Evolutionary conservation across 2,888 invertebrate genomes (phyloP), one percentile per base, ranked within the genome.

Genomic region (Dryobotodes eremita): DNA sequence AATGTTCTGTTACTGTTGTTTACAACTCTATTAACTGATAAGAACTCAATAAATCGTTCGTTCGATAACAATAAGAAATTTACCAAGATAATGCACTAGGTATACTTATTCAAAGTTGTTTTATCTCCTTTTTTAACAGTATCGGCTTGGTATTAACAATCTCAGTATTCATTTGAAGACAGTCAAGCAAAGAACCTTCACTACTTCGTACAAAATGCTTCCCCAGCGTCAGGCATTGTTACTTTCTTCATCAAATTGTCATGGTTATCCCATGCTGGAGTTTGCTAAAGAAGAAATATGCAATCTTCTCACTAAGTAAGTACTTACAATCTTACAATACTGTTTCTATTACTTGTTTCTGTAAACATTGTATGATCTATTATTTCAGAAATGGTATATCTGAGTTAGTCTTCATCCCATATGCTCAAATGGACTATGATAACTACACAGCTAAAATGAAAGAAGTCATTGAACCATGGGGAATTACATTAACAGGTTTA

Each of bases 381-480:
- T 74, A 79, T 97, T 97, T 75, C 93, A 98, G 98, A 84, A 97
- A 97, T 89, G 97, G 97, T 88, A 97, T 98, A 0, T 95, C 95
- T 64, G 97, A 97, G 65, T 92, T 98, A 70, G 93, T 98, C 15
- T 98, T 98, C 93, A 95, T 98, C 53, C 98, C 98, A 0, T 98
- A 98, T 93, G 98, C 98, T 15, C 95, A 97, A 89, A 97, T 95
- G 59, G 97, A 98, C 90, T 97, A 98, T 91, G 97, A 98, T 90
- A 95, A 93, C 13, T 98, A 98, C 91, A 97, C 98, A 1, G 92
- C 95, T 15, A 97, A 95, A 91, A 97, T 98, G 0, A 95, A 96
- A 82, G 94, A 95, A 80, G 97, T 97, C 6, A 96, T 98, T 79
- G 92, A 94, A 50, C 97, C 97, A 71, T 98, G 98, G 98, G 98